Evolutionary conservation across 2,888 invertebrate species (phyloP), one percentile per base, ranked within the genome.

Genomic region (Dyspetes luteomarginatus): DNA sequence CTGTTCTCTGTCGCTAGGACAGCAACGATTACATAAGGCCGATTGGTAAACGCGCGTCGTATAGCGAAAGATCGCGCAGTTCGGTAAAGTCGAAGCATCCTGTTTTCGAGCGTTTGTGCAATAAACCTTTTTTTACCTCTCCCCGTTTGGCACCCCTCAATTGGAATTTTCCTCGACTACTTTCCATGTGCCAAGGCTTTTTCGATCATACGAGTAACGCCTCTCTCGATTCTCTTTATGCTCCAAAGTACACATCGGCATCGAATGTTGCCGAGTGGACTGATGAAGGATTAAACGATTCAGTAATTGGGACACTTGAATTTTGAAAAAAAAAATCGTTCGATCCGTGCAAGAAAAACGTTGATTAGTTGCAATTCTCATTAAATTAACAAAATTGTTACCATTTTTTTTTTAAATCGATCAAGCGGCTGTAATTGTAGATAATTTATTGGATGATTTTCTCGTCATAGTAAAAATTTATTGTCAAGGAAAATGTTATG

Each of bases 101-200:
- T 76, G 83, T 83, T 83, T 83, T 83, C 83, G 80, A 82, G 78
- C 78, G 84, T 86, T 86, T 86, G 84, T 85, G 88, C 85, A 86
- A 87, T 84, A 68, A 75, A 82, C 60, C 56, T 52, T 65, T 58
- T 55, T 58, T 69, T 17, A 50, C 26, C 17, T 60, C 24, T 36
- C 56, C 28, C n/a, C 7, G 36, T 43, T 62, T 58, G 24, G 12
- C 45, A 56, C 55, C 56, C 58, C 41, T 73, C 69, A 55, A 30
- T 68, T 75, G 82, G 78, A 85, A 85, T 86, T 86, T 85, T 84
- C 86, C 83, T 79, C 85, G 81, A 82, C 77, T 80, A 85, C 88
- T 88, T 87, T 88, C 86, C 87, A 88, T 85, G 83, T 85, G 79
- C 84, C 88, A 87, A 88, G 86, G 87, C 82, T 83, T 73, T 81